Conservation (phyloP, 2,888 invertebrate species). For the Agrilus cyanescens region DNA sequence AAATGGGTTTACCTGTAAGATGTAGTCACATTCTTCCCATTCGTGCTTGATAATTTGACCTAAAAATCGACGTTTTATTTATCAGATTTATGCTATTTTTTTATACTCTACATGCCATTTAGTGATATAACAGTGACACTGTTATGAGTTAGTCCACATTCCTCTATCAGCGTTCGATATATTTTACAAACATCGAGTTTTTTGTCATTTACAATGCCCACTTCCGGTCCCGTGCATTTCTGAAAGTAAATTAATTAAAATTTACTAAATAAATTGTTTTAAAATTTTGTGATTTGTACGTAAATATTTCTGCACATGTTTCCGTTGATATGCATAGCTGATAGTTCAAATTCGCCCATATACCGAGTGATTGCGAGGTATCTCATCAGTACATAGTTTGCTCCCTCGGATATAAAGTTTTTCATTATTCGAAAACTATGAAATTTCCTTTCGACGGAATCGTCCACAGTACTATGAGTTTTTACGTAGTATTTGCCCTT, state of each 20-base stretch:
- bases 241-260: constrained; percentile 17
- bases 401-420: constrained; percentile 49
- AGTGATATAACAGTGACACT: constrained; percentile 43
- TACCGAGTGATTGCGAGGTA: constrained; percentile 44
- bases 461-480: constrained; percentile 37
- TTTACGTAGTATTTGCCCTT: constrained; percentile 44
- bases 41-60: constrained; percentile 49
- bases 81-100: constrained; percentile 9
- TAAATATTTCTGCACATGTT: constrained; percentile 47
- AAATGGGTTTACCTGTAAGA: constrained; percentile 47
- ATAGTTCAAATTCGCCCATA: constrained; percentile 43
- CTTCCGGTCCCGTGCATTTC: constrained; percentile 42
- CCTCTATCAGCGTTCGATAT: constrained; percentile 45
- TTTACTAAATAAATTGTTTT: background rate
- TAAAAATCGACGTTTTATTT: constrained; percentile 12
- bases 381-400: constrained; percentile 47
- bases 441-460: constrained; percentile 38
- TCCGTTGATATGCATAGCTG: constrained; percentile 47
- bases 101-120: constrained; percentile 32
- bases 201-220: constrained; percentile 40
- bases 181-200: constrained; percentile 45
- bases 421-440: constrained; percentile 40
- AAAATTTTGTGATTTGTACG: constrained; percentile 33
- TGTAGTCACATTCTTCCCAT: constrained; percentile 45
- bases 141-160: constrained; percentile 41